These are phyloP conservation scores for Lepidurus couesii DNA, from an alignment of 1,140 invertebrate genomes.

Conservation along the genomic window DNA sequence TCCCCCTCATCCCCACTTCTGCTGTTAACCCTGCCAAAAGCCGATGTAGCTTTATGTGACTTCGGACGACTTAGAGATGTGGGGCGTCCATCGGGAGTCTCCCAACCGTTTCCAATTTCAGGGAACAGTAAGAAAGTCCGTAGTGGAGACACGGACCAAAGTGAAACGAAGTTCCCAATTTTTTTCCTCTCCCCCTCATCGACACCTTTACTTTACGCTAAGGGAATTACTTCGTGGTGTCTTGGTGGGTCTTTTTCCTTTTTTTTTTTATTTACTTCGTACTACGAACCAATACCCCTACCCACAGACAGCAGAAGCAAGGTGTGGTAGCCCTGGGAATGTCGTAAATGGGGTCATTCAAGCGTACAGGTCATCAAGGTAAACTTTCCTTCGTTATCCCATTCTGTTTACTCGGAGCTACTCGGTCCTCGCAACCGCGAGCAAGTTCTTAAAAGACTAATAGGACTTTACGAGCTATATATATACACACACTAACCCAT, in stretches of 20 bases:
- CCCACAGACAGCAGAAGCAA: not conserved
- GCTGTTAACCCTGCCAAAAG: not conserved
- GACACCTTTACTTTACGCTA: not conserved
- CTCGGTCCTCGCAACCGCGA: not conserved
- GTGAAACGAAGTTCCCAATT: no score
- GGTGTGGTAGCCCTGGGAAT: not conserved
- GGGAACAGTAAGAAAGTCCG: not conserved
- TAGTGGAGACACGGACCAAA: not conserved
- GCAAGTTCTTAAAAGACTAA: not conserved
- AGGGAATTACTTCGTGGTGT: slow-evolving; percentile 19
- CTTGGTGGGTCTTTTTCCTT: not conserved
- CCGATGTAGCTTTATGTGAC: not conserved
- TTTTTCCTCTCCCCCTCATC: not conserved
- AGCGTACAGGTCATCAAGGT: slow-evolving; percentile 1
- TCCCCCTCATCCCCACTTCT: no score
- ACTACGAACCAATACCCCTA: no score
- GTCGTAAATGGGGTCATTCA: not conserved
- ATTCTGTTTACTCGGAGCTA: not conserved
- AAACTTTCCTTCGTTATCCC: not conserved
- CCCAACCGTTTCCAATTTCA: not conserved
- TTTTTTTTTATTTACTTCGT: no score
- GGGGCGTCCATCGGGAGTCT: not conserved
- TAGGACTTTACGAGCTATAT: slow-evolving; percentile 14
- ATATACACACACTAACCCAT: slow-evolving; percentile 14
- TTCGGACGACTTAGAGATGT: not conserved